Percentiles rank a stretch among this genome's conserved stretches.
Evolutionary conservation across 2,113 vertebrate genomes (phyloP).

Genomic region (Hippoglossus stenolepis): DNA sequence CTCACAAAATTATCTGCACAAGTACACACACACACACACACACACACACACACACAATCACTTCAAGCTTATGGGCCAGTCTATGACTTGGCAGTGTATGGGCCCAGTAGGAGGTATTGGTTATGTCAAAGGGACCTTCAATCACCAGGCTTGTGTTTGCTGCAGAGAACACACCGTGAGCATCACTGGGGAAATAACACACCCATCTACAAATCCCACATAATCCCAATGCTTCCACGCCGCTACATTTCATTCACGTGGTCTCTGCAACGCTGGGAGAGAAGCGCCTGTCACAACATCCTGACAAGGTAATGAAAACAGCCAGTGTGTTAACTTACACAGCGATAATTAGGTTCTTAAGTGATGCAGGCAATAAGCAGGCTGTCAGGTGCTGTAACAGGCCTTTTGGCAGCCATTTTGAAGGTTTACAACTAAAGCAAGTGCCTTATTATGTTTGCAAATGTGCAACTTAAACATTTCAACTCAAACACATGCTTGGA

Average conservation of each 20-base stretch:
- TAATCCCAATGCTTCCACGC: conserved; percentile 42
- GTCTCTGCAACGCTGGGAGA: background rate
- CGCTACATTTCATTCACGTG: conserved; percentile 26
- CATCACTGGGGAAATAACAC: conserved; percentile 52
- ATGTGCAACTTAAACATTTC: background rate
- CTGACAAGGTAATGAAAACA: background rate
- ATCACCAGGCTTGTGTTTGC: conserved; percentile 31
- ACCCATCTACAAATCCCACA: conserved; percentile 43
- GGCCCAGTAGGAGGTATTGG: conserved; percentile 3
- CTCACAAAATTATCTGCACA: no score
- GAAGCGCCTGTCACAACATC: conserved; percentile 18
- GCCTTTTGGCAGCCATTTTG: conserved; percentile 16
- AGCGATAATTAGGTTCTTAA: conserved; percentile 38
- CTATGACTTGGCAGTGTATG: background rate
- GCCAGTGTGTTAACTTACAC: conserved; percentile 19
- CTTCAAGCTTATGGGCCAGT: background rate
- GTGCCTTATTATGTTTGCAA: background rate
- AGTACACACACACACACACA: background rate
- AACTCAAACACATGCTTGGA: background rate
- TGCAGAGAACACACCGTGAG: conserved; percentile 15
- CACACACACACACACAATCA: no score
- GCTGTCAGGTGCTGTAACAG: conserved; percentile 19
- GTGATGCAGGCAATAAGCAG: conserved; percentile 23
- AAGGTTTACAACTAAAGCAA: background rate
- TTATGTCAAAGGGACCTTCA: conserved; percentile 23